Evolutionary conservation across 2,797 vertebrate species (phyloP).

Genomic region (Semotilus atromaculatus): DNA sequence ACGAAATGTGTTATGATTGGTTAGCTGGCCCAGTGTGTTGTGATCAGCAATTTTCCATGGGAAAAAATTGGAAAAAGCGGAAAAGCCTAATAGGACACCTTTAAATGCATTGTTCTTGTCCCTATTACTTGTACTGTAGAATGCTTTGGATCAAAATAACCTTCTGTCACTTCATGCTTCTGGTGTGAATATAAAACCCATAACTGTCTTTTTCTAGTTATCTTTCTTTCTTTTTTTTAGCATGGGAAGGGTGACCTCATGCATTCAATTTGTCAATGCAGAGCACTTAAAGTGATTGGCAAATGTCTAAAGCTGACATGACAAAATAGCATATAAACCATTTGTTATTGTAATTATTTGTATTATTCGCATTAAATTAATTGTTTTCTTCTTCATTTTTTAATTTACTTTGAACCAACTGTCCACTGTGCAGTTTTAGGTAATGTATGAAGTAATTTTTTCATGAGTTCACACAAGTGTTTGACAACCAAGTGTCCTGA

Average conservation of each 20-base stretch:
- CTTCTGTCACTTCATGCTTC: not conserved
- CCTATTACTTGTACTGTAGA: not conserved
- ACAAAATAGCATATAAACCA: not conserved
- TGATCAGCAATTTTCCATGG: too few relatives aligned
- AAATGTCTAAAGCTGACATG: not conserved
- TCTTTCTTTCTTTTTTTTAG: not conserved
- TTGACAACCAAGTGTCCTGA: not conserved
- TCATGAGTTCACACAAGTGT: not conserved
- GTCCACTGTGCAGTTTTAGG: not conserved
- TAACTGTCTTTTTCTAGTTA: not conserved
- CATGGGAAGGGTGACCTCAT: not conserved
- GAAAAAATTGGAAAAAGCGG: too few relatives aligned
- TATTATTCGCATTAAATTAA: not conserved
- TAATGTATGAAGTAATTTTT: not conserved
- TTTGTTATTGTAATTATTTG: not conserved
- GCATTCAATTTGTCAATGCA: constrained; percentile 9
- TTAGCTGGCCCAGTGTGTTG: too few relatives aligned
- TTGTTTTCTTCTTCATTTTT: not conserved
- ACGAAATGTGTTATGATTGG: too few relatives aligned
- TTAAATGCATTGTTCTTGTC: not conserved
- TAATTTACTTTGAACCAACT: not conserved
- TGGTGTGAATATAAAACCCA: not conserved
- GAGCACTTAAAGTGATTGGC: not conserved
- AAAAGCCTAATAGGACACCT: too few relatives aligned
- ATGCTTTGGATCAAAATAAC: not conserved